phyloP scores from a whole-genome alignment of 2,113 vertebrate genomes.

The Cisticola juncidis region DNA sequence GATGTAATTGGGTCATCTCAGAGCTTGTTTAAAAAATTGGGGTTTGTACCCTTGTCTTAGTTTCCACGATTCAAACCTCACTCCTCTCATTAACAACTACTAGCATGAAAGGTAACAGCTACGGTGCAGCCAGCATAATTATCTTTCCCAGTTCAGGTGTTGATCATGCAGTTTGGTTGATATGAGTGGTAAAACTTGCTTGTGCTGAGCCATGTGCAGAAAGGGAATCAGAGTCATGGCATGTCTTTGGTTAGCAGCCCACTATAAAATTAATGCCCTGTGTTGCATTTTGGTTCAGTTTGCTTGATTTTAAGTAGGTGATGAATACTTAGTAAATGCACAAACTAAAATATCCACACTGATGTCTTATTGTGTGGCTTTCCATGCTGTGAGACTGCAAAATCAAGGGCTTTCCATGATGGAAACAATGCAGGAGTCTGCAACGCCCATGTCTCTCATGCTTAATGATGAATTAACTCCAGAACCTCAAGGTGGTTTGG shows the following conservation, averaged over 20 bases:
- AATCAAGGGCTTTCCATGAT: not conserved
- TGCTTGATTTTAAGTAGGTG: not conserved
- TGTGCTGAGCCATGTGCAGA: not conserved
- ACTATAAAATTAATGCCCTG: not conserved
- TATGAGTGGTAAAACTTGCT: not conserved
- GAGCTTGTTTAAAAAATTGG: not conserved
- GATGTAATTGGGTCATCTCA: not conserved
- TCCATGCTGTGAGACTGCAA: not conserved
- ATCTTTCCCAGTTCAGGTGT: not conserved
- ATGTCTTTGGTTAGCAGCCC: not conserved
- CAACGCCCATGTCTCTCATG: not conserved
- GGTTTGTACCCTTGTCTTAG: not conserved
- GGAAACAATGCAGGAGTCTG: constrained; percentile 32
- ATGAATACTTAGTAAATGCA: not conserved
- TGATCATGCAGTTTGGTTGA: not conserved
- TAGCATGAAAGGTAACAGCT: not conserved
- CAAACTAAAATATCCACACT: not conserved
- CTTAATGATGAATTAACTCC: constrained; percentile 36
- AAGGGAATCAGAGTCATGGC: not conserved
- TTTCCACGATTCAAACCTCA: not conserved
- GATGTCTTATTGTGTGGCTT: not conserved
- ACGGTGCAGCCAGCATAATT: not conserved
- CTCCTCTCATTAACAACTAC: not conserved
- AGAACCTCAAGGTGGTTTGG: constrained; percentile 45
- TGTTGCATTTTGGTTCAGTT: not conserved